Percentiles rank a stretch among this genome's conserved stretches.
Evolutionary conservation across 2,888 invertebrate species (phyloP).

Genomic region (Sthenelais limicola): DNA sequence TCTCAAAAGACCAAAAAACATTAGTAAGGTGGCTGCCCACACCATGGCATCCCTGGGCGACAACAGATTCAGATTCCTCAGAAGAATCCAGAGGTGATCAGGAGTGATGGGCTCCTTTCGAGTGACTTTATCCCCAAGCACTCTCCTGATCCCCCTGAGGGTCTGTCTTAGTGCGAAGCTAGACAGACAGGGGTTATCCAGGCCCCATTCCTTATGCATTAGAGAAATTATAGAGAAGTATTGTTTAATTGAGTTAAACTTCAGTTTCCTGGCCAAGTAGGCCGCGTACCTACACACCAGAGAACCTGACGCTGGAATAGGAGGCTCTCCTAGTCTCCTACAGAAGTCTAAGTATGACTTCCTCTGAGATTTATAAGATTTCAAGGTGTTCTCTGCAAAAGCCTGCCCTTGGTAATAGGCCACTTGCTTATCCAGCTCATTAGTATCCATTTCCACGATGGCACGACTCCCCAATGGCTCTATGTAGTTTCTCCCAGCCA

Average conservation of each 20-base stretch:
- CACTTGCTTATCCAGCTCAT: neutral
- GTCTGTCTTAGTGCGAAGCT: neutral
- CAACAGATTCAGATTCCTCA: neutral
- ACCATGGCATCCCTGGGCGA: neutral
- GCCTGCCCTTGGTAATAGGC: neutral
- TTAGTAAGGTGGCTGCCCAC: slow-evolving; percentile 28
- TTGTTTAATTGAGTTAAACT: neutral
- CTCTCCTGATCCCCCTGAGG: neutral
- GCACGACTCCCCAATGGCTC: neutral
- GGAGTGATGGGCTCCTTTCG: slow-evolving; percentile 32
- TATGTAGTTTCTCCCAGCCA: neutral
- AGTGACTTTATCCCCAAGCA: neutral
- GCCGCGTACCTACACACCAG: slow-evolving; percentile 4
- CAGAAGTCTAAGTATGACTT: slow-evolving; percentile 24
- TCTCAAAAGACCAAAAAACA: slow-evolving; percentile 8
- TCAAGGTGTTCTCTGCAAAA: neutral
- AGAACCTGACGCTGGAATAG: slow-evolving; percentile 8
- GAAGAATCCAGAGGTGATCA: neutral
- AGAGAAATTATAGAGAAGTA: neutral
- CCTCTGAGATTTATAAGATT: neutral
- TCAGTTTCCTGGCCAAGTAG: neutral
- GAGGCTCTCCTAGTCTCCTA: neutral
- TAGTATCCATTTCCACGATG: neutral
- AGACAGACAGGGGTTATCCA: slow-evolving; percentile 4
- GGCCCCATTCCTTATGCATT: slow-evolving; percentile 1